Percentiles rank a stretch among this genome's conserved stretches.
Conservation (phyloP, 2,113 vertebrate genomes). For the Elgaria multicarinata region DNA sequence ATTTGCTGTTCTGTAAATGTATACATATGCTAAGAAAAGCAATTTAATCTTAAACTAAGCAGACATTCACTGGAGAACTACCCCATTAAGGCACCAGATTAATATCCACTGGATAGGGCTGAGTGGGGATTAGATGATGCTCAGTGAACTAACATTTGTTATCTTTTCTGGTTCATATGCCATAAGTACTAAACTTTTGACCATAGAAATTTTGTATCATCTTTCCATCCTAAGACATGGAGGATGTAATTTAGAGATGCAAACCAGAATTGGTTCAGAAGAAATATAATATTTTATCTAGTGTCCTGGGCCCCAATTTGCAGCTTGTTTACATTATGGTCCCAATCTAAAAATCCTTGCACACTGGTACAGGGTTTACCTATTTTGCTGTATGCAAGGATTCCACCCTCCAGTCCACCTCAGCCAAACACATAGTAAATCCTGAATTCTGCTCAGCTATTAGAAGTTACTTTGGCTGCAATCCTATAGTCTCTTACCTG, state of each 20-base stretch:
- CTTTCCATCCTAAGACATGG: neutral
- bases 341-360: neutral
- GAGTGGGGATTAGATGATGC: constrained; percentile 15
- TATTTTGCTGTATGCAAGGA: neutral
- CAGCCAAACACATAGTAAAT: neutral
- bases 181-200: constrained; percentile 12
- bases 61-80: constrained; percentile 40
- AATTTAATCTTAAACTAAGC: constrained; percentile 52
- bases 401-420: neutral
- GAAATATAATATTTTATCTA: neutral
- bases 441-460: neutral
- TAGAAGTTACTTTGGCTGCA: neutral
- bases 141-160: constrained; percentile 32
- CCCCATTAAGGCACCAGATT: constrained; percentile 40
- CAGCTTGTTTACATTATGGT: neutral
- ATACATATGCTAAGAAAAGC: constrained; percentile 47
- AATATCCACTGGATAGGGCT: constrained; percentile 11
- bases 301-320: neutral
- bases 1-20: constrained; percentile 57
- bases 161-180: constrained; percentile 17
- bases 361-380: neutral
- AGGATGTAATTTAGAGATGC: neutral
- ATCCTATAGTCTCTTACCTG: neutral
- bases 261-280: neutral
- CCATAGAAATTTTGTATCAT: neutral